Conservation (phyloP, 2,888 invertebrate species). For the Maniola hyperantus region DNA sequence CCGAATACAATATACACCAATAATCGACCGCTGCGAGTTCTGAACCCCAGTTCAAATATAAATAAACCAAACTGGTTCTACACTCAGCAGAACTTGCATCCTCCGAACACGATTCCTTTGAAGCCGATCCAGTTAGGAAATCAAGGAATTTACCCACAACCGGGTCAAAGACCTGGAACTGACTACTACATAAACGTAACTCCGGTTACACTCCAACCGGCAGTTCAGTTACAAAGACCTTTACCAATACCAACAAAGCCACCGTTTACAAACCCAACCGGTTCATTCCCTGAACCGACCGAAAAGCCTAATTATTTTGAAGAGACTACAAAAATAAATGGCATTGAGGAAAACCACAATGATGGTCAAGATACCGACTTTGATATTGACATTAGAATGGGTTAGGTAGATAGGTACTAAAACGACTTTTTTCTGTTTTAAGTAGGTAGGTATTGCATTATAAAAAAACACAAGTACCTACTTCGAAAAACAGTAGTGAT, state of each 20-base stretch:
- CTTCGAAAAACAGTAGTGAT: no score
- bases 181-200: not conserved
- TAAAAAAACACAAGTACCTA: no score
- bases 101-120: not conserved
- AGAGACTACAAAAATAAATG: not conserved
- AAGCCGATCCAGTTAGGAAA: not conserved
- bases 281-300: not conserved
- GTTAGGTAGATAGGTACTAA: not conserved
- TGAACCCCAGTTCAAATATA: constrained; percentile 3
- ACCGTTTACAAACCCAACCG: not conserved
- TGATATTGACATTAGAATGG: constrained; percentile 14
- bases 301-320: not conserved
- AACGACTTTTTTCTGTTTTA: not conserved
- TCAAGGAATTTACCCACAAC: not conserved
- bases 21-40: not conserved
- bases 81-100: constrained; percentile 2
- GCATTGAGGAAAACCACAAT: constrained; percentile 5
- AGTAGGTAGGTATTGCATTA: no score
- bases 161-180: constrained; percentile 3
- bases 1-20: not conserved
- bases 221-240: not conserved
- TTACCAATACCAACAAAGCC: not conserved
- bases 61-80: constrained; percentile 11
- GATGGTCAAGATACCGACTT: not conserved
- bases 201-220: not conserved